Evolutionary conservation across 2,888 invertebrate genomes (phyloP).

Genomic region (Oeneis ivallda): DNA sequence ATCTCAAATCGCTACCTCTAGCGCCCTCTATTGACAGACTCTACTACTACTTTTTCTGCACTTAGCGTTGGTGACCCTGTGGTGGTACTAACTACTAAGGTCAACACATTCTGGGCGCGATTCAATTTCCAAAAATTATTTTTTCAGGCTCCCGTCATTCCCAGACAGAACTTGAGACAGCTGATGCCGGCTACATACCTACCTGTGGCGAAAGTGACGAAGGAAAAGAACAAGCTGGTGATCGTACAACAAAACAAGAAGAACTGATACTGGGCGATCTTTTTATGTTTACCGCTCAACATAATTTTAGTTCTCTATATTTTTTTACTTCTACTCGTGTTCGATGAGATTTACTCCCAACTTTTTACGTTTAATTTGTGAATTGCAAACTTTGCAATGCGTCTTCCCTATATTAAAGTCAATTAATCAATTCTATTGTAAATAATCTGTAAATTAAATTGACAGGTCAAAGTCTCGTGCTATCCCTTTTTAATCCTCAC

Average conservation of each 20-base stretch:
- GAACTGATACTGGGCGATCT: constrained; percentile 53
- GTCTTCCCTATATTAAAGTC: too few species aligned
- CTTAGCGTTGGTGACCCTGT: too few species aligned
- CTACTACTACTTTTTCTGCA: too few species aligned
- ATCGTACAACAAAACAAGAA: constrained; percentile 86
- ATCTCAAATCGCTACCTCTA: too few species aligned
- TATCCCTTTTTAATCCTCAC: too few species aligned
- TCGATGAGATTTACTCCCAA: constrained; percentile 2
- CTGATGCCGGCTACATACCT: constrained; percentile 83
- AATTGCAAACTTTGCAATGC: background rate
- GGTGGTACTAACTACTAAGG: too few species aligned
- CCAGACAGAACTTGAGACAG: constrained; percentile 86
- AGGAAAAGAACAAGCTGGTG: constrained; percentile 91
- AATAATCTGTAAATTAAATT: too few species aligned
- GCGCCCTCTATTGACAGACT: too few species aligned
- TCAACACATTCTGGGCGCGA: too few species aligned
- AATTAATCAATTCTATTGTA: too few species aligned
- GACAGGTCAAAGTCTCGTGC: too few species aligned
- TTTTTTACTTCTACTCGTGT: constrained; percentile 26
- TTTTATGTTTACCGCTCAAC: constrained; percentile 37
- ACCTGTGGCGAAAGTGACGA: constrained; percentile 89
- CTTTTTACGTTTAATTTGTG: background rate
- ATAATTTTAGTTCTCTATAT: constrained; percentile 27
- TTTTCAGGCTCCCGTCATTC: constrained; percentile 79
- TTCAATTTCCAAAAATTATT: constrained; percentile 11